Base-by-base conservation (phyloP, 2,113 vertebrate species). In the Fregata magnificens region DNA sequence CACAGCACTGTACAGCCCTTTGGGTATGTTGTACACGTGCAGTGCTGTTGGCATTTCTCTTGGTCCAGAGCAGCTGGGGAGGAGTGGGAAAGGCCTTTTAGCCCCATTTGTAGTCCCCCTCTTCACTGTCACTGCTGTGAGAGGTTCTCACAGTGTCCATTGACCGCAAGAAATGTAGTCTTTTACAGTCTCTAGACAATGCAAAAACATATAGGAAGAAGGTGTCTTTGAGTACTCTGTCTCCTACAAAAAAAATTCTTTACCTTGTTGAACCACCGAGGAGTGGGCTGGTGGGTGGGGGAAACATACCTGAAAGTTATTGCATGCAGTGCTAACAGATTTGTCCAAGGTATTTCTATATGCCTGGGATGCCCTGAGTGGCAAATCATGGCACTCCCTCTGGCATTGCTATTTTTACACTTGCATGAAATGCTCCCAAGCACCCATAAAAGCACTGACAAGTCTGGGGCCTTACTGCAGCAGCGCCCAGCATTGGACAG, bases 11-110 rank as follows among this genome's bases (percentile, higher is more conserved):
- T 36, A 49, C n/a, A 63, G 50, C 82, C 45, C 40, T 44, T 80
- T 1, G 2, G 47, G 9, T 25, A 4, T 11, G 13, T 12, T 24
- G 26, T 9, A 52, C 32, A 24, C 1, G 0, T 24, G 50, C 55
- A 74, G 31, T 38, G 42, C 56, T 26, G 52, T 6, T 25, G 42
- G 49, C 16, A 45, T 45, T 61, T 59, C 40, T 55, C 20, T 50
- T 55, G 50, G 15, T 29, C 45, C 56, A 76, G 32, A 42, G 55
- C 2, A 0, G 29, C 45, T 19, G 8, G 28, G 10, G 17, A 80
- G 15, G 31, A 78, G n/a, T 16, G 8, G 50, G 45, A 84, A 70
- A 84, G 29, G 32, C 16, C 45, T 61, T 65, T 59, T 45, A 72
- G 40, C n/a, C 56, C 16, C 7, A 8, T 59, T 71, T 71, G 7